phyloP scores from a whole-genome alignment of 2,888 invertebrate species.

The Drosophila paramelanica region DNA sequence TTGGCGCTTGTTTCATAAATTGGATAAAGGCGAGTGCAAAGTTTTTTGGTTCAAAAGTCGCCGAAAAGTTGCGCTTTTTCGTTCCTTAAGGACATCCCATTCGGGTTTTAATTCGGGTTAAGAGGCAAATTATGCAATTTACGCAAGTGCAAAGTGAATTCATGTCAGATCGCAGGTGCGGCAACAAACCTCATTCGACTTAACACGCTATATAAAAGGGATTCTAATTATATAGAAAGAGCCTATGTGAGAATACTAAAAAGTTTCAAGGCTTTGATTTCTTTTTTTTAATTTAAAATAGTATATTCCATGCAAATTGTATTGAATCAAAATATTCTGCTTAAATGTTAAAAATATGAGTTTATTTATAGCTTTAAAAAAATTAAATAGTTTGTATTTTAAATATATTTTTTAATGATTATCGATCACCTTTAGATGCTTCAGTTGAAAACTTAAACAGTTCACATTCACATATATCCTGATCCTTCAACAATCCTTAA shows the following conservation, averaged over 20 bases:
- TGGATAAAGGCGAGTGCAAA: constrained; percentile 64
- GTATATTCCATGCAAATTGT: too few species aligned
- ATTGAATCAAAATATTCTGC: too few species aligned
- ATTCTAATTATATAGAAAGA: neutral
- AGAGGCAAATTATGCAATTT: constrained; percentile 64
- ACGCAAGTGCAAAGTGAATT: constrained; percentile 11
- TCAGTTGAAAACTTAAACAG: neutral
- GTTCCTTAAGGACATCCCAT: constrained; percentile 44
- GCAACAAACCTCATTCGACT: constrained; percentile 4
- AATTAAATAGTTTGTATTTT: neutral
- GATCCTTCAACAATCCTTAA: neutral
- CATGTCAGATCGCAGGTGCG: neutral
- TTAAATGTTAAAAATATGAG: too few species aligned
- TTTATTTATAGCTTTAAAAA: too few species aligned
- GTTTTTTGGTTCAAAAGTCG: constrained; percentile 63
- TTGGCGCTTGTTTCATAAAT: constrained; percentile 42
- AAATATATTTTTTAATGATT: neutral
- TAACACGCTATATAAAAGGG: neutral
- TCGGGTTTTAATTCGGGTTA: constrained; percentile 55
- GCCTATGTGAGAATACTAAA: neutral
- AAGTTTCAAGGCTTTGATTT: neutral
- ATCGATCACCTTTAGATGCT: too few species aligned
- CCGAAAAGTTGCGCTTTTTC: constrained; percentile 58
- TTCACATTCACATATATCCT: neutral
- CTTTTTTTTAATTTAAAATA: too few species aligned